Evolutionary conservation across 2,888 invertebrate genomes (phyloP), one percentile per base, ranked within the genome.

Genomic region (Podabrus alpinus): DNA sequence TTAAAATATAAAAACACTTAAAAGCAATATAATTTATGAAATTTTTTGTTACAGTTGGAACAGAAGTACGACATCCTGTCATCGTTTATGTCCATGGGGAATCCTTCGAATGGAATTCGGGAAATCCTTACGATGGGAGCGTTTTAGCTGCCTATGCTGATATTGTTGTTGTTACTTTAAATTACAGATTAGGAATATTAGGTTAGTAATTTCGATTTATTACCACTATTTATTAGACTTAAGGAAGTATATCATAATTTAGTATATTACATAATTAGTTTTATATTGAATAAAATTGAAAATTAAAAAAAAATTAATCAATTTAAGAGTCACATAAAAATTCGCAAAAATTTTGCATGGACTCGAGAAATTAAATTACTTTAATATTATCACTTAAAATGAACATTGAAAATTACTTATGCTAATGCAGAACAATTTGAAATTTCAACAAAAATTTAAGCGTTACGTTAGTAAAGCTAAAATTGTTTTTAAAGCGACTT

Each of bases 71-170:
- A 69, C 89, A 92, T 85, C 95, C 96, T 60, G 95, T 96, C 45
- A 88, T 96, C 84, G 92, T 96, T 69, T 95, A 94, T 88, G 92
- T 96, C 81, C 95, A 95, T 83, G 96, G 95, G 0, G 95, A 96
- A 86, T 95, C 95, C 70, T 96, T 95, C 86, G 96, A 96, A 84
- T 97, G 97, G 94, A 97, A 97, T 86, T 95, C 97, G 68, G 98
- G 98, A 79, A 98, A 98, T 88, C 95, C 97, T 7, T 98, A 98
- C 89, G 98, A 99, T 86, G 98, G 97, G 72, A 95, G 97, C 79
- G 95, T 98, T 66, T 89, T 99, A 77, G 95, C 98, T 66, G 95
- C 97, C 85, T 97, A 96, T 86, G 96, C 94, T 17, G 94, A 94
- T 76, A 90, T 97, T 83, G 95, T 99, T 74, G 97, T 98, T 79